Conservation (phyloP, 2,797 vertebrate genomes). For the Trematomus bernacchii region DNA sequence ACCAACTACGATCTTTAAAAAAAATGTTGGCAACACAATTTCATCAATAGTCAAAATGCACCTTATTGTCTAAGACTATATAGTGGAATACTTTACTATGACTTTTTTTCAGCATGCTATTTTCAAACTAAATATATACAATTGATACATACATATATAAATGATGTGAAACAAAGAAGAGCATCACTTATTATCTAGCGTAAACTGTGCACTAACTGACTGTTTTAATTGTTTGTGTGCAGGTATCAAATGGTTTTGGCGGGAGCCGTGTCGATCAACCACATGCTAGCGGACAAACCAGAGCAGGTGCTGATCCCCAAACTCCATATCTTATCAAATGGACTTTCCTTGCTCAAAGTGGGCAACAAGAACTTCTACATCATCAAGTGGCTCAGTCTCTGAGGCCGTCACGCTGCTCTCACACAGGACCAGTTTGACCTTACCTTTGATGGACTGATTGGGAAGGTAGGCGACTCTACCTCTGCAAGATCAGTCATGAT, state of each 20-base stretch:
- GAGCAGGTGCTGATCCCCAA: conserved; percentile 91
- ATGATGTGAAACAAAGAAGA: too few relatives aligned
- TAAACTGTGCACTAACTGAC: not conserved
- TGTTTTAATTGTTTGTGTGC: conserved; percentile 25
- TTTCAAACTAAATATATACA: too few relatives aligned
- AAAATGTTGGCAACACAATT: too few relatives aligned
- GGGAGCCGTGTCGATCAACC: conserved; percentile 95
- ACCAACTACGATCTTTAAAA: too few relatives aligned
- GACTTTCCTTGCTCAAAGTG: conserved; percentile 91
- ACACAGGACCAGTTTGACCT: conserved; percentile 7
- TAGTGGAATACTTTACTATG: too few relatives aligned
- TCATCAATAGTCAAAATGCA: too few relatives aligned
- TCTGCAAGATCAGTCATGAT: conserved; percentile 16
- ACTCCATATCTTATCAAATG: conserved; percentile 93
- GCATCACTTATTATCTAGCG: too few relatives aligned
- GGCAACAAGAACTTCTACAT: conserved; percentile 96
- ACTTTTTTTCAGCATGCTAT: not conserved
- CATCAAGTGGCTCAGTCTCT: conserved; percentile 94
- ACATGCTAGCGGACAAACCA: conserved; percentile 86
- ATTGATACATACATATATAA: too few relatives aligned
- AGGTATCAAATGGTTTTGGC: conserved; percentile 92
- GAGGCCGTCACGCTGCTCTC: conserved; percentile 51
- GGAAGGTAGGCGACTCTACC: conserved; percentile 61
- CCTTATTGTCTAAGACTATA: too few relatives aligned
- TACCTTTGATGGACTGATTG: conserved; percentile 24